Evolutionary conservation across 2,888 invertebrate species (phyloP).

Genomic region (Crepidodera aurea): DNA sequence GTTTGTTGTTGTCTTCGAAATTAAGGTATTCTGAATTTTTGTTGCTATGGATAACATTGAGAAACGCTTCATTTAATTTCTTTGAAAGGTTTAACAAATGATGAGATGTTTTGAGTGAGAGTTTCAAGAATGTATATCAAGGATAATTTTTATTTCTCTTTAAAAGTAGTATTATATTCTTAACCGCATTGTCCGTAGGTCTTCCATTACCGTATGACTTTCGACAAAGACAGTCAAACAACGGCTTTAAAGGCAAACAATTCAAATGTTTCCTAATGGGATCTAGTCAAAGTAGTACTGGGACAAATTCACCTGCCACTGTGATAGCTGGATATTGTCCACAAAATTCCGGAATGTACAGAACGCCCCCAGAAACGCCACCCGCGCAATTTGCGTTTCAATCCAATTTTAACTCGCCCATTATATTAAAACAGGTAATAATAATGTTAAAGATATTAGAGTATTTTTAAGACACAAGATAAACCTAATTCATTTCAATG

Average conservation of each 20-base stretch:
- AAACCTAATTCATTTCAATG: no score
- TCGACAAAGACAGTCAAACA: slow-evolving; percentile 28
- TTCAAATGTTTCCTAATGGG: slow-evolving; percentile 47
- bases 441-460: no score
- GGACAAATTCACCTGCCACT: slow-evolving; percentile 60
- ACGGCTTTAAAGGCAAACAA: slow-evolving; percentile 30
- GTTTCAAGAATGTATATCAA: no score
- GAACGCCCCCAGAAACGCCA: slow-evolving; percentile 59
- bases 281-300: slow-evolving; percentile 59
- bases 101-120: no score
- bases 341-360: slow-evolving; percentile 49
- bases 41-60: no score
- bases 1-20: no score
- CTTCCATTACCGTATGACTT: slow-evolving; percentile 27
- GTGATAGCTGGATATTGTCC: slow-evolving; percentile 57
- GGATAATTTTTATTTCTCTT: no score
- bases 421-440: slow-evolving; percentile 57
- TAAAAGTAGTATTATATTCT: no score
- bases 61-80: no score
- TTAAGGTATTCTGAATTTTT: no score
- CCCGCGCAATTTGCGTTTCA: slow-evolving; percentile 52
- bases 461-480: neutral
- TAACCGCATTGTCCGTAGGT: slow-evolving; percentile 12
- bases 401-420: slow-evolving; percentile 51
- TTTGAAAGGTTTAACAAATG: no score